These are phyloP conservation scores for Drosophila pseudotakahashii DNA, from an alignment of 2,888 invertebrate genomes.

Conservation along the genomic window DNA sequence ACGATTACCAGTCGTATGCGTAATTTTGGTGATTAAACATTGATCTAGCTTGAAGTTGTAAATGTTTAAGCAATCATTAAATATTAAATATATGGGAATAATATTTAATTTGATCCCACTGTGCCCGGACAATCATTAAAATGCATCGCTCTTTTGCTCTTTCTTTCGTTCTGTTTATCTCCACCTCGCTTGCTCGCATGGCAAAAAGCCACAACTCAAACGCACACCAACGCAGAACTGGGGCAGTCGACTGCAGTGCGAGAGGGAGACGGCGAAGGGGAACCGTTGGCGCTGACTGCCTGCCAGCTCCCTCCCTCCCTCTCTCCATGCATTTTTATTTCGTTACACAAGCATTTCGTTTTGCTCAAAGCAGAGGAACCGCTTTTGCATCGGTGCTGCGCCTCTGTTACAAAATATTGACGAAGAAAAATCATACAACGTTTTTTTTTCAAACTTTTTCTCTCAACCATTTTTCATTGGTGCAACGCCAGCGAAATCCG, in stretches of 20 bases:
- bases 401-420: constrained; percentile 84
- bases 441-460: constrained; percentile 81
- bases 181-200: constrained; percentile 22
- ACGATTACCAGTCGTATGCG: background rate
- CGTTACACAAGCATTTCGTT: constrained; percentile 62
- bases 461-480: constrained; percentile 82
- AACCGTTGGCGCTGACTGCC: constrained; percentile 34
- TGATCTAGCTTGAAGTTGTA: too few species aligned
- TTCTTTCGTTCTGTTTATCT: constrained; percentile 22
- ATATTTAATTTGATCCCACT: constrained; percentile 32
- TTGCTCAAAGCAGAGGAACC: constrained; percentile 50
- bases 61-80: too few species aligned
- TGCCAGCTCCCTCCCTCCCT: constrained; percentile 12
- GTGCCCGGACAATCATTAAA: constrained; percentile 39
- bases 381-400: constrained; percentile 70
- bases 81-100: too few species aligned
- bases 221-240: constrained; percentile 21
- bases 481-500: constrained; percentile 48
- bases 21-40: background rate
- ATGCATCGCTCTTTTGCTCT: constrained; percentile 55
- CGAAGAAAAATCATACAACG: constrained; percentile 84
- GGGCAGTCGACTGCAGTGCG: constrained; percentile 31
- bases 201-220: constrained; percentile 26
- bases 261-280: constrained; percentile 40
- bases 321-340: constrained; percentile 65